Percentiles rank a stretch among this genome's conserved stretches.
Conservation (phyloP, 2,888 invertebrate species). For the Oxyteleia sp. region DNA sequence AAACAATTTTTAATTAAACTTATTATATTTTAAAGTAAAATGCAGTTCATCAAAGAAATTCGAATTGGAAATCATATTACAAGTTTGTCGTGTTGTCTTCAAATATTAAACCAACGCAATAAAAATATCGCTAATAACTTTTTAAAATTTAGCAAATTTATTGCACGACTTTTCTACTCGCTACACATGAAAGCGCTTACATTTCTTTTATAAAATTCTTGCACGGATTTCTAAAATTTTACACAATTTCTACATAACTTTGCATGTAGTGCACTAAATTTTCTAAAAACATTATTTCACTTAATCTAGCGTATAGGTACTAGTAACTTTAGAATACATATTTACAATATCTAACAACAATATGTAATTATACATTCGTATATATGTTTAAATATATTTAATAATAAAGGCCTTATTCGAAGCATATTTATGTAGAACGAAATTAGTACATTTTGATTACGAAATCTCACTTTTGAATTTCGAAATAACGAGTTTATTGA, state of each 20-base stretch:
- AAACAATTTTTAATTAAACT: no score
- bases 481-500: no score
- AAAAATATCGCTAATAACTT: slow-evolving; percentile 15
- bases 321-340: slow-evolving; percentile 39
- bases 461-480: no score
- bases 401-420: no score
- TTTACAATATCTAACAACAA: no score
- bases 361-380: no score
- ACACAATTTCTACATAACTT: slow-evolving; percentile 53
- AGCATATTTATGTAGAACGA: no score
- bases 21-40: no score
- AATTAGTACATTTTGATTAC: no score
- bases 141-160: slow-evolving; percentile 23
- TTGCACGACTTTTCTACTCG: slow-evolving; percentile 49
- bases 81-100: slow-evolving; percentile 58
- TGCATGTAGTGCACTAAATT: slow-evolving; percentile 52
- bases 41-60: no score
- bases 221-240: slow-evolving; percentile 51
- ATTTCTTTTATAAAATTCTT: slow-evolving; percentile 34
- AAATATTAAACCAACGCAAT: slow-evolving; percentile 16
- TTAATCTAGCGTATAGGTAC: slow-evolving; percentile 33
- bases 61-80: background rate
- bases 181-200: slow-evolving; percentile 48
- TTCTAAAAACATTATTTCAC: slow-evolving; percentile 29
- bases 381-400: no score